Percentiles rank a stretch among this genome's conserved stretches.
These are phyloP conservation scores for Diploptera punctata DNA, from an alignment of 2,888 invertebrate genomes.

Conservation along the genomic window DNA sequence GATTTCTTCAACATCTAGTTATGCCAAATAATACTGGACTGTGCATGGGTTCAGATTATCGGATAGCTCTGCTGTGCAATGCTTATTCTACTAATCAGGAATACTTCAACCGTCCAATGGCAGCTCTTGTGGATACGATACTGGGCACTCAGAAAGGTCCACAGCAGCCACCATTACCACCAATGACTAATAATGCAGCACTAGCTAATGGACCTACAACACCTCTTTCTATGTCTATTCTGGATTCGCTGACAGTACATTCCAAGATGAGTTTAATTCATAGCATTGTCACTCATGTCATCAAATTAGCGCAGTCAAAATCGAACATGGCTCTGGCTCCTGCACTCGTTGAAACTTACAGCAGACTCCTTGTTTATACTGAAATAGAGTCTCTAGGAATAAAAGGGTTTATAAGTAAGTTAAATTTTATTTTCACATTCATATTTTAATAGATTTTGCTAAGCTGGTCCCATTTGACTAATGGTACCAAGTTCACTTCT, in stretches of 20 bases:
- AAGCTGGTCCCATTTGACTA: background rate
- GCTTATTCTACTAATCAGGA: slow-evolving; percentile 95
- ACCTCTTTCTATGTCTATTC: slow-evolving; percentile 89
- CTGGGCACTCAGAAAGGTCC: slow-evolving; percentile 60
- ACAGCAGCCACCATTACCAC: slow-evolving; percentile 56
- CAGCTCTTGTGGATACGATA: slow-evolving; percentile 86
- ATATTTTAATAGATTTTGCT: background rate
- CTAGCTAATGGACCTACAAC: slow-evolving; percentile 72
- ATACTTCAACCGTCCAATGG: slow-evolving; percentile 91
- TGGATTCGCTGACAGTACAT: slow-evolving; percentile 94
- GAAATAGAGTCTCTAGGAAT: slow-evolving; percentile 97
- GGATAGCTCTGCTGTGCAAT: slow-evolving; percentile 92
- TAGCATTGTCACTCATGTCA: slow-evolving; percentile 87
- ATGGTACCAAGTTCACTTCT: too few relatives aligned
- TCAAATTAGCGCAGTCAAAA: slow-evolving; percentile 88
- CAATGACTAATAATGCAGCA: slow-evolving; percentile 57
- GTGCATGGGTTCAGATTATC: slow-evolving; percentile 84
- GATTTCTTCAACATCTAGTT: slow-evolving; percentile 85
- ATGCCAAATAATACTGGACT: slow-evolving; percentile 72
- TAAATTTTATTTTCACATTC: too few relatives aligned
- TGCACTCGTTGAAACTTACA: slow-evolving; percentile 94
- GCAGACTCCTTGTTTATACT: slow-evolving; percentile 89
- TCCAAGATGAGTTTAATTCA: slow-evolving; percentile 93
- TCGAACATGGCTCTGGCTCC: slow-evolving; percentile 85
- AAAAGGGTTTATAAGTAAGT: slow-evolving; percentile 91